Conservation (phyloP, 2,888 invertebrate species). For the Pristionchus fissidentatus region DNA sequence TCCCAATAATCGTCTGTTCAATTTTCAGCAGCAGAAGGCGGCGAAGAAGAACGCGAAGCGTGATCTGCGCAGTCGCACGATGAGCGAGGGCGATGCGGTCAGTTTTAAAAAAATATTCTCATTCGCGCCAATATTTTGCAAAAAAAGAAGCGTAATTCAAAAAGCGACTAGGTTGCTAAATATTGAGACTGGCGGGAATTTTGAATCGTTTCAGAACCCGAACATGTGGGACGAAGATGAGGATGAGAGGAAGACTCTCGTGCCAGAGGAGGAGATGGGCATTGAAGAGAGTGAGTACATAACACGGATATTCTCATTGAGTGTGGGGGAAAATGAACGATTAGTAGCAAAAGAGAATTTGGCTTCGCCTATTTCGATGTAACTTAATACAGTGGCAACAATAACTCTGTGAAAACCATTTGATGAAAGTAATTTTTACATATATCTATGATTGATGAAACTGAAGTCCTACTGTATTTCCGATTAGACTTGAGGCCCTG, state of each 20-base stretch:
- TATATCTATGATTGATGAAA: no score
- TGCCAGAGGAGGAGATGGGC: background rate
- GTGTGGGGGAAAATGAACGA: background rate
- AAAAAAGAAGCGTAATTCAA: background rate
- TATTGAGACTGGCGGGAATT: background rate
- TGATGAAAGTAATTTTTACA: no score
- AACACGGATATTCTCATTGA: no score
- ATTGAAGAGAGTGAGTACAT: background rate
- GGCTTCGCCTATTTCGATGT: no score
- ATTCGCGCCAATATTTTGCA: no score
- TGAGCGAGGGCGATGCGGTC: conserved; percentile 23
- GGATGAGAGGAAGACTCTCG: background rate
- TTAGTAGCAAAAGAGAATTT: no score
- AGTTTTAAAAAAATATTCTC: background rate
- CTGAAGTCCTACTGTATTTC: no score
- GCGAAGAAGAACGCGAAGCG: conserved; percentile 17
- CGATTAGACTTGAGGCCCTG: background rate
- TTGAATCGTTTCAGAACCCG: conserved; percentile 7
- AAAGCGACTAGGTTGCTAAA: background rate
- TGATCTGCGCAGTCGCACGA: background rate
- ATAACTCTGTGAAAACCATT: no score
- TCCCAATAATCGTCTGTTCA: background rate
- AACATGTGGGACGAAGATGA: background rate
- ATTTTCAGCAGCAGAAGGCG: conserved; percentile 25
- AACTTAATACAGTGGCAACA: no score